Base-by-base conservation (phyloP, 2,797 vertebrate species). In the Girardinus metallicus region DNA sequence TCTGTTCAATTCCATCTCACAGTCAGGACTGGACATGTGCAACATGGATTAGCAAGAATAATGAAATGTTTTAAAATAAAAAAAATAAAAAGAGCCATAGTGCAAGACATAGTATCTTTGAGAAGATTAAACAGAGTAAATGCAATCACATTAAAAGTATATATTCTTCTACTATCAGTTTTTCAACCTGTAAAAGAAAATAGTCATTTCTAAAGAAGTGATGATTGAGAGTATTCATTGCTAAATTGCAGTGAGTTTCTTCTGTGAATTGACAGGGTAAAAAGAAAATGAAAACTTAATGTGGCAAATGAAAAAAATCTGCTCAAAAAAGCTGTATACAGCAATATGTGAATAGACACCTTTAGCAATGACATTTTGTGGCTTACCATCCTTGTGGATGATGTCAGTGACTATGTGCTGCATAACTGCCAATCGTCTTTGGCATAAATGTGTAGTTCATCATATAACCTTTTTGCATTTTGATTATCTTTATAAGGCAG, bases 21-120 rank as follows among this genome's bases (percentile, higher is more conserved):
- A 85, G 79, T 76, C 77, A 81, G 70, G 72, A 76, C 79, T 76
- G 86, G 87, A 86, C 82, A 91, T 87, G 87, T 92, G 88, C 83
- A 70, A 89, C 80, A 80, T 80, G 89, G 89, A 95, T 95, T 95
- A 92, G 90, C 82, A 76, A 77, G 85, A 89, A 93, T 90, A 87
- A 94, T 86, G 83, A 85, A 88, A 83, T 82, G 80, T 91, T 91
- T 83, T 87, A 92, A 88, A 89, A 76, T 75, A 81, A 76, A 71
- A 86, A 89, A 81, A 74, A 86, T 88, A 83, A 85, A 76, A 79
- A 77, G 76, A 85, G 79, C 55, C 77, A 80, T 75, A 86, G 46
- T 73, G 71, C 80, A 80, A 18, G 6, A 68, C 55, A 87, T 43
- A 78, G 62, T 55, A 75, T 77, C 60, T 85, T 31, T 80, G 72